Evolutionary conservation across 2,888 invertebrate genomes (phyloP).

Genomic region (Dynastes grantii): DNA sequence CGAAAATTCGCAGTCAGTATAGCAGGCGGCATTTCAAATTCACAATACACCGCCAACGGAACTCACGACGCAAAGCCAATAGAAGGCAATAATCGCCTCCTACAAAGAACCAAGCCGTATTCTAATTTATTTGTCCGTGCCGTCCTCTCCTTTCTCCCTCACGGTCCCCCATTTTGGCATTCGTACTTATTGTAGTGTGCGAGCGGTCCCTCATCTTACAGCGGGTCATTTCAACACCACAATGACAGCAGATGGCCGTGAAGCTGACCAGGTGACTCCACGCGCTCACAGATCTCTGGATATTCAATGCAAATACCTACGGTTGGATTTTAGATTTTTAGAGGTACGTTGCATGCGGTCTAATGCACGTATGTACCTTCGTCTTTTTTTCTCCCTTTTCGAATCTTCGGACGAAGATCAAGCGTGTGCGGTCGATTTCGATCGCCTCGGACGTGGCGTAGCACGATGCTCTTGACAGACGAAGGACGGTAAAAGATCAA

Average conservation of each 20-base stretch:
- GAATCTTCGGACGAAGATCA: slow-evolving; percentile 27
- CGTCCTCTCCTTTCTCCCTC: slow-evolving; percentile 9
- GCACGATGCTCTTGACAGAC: slow-evolving; percentile 29
- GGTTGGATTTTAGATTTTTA: slow-evolving; percentile 8
- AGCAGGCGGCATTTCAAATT: not conserved
- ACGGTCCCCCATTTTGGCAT: slow-evolving; percentile 61
- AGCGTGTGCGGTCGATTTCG: slow-evolving; percentile 12
- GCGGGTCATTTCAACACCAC: slow-evolving; percentile 68
- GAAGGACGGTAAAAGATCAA: slow-evolving; percentile 38
- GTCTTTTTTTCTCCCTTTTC: slow-evolving; percentile 30
- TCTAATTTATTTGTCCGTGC: slow-evolving; percentile 46
- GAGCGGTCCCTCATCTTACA: slow-evolving; percentile 52
- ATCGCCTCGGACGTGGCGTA: slow-evolving; percentile 22
- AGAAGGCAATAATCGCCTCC: slow-evolving; percentile 45
- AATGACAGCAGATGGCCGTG: slow-evolving; percentile 68
- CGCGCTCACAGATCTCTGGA: slow-evolving; percentile 48
- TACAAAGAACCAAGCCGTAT: slow-evolving; percentile 36
- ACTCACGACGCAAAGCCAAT: slow-evolving; percentile 19
- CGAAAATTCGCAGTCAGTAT: not conserved
- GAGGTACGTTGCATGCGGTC: not conserved
- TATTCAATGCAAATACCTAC: slow-evolving; percentile 61
- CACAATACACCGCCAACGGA: slow-evolving; percentile 1
- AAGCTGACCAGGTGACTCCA: slow-evolving; percentile 66
- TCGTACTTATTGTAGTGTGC: slow-evolving; percentile 46
- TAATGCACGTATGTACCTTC: not conserved